Conservation (phyloP, 2,797 vertebrate genomes). For the Toxotes lorentzi region DNA sequence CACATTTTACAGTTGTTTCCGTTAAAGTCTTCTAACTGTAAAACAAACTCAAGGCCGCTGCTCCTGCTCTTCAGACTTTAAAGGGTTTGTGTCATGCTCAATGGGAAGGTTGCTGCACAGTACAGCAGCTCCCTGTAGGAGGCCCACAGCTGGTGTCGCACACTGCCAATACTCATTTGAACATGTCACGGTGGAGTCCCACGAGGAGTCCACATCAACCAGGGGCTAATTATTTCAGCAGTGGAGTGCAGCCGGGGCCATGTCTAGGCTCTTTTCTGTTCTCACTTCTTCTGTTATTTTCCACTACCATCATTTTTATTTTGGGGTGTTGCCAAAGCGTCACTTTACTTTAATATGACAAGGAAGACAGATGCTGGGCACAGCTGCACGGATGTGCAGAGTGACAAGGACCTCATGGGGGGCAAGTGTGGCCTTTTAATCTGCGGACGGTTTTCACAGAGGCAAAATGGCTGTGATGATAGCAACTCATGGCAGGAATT, state of each 20-base stretch:
- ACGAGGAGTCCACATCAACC: constrained; percentile 70
- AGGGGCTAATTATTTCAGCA: constrained; percentile 82
- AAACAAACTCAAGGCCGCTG: constrained; percentile 42
- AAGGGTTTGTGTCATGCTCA: constrained; percentile 37
- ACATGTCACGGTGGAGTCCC: constrained; percentile 77
- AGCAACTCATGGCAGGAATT: constrained; percentile 71
- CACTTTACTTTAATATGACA: constrained; percentile 70
- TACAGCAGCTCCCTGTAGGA: constrained; percentile 68
- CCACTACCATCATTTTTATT: constrained; percentile 57
- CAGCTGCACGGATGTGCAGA: constrained; percentile 67
- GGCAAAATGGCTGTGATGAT: constrained; percentile 70
- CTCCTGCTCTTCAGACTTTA: constrained; percentile 22
- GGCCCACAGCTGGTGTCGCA: constrained; percentile 78
- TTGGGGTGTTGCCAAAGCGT: constrained; percentile 64
- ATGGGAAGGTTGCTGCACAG: constrained; percentile 33
- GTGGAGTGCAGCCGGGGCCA: constrained; percentile 74
- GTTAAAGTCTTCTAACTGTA: constrained; percentile 14
- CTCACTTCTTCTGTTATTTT: constrained; percentile 52
- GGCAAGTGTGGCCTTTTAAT: constrained; percentile 65
- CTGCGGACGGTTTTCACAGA: constrained; percentile 31
- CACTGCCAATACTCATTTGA: constrained; percentile 81
- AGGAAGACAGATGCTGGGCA: constrained; percentile 65
- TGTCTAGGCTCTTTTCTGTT: constrained; percentile 67
- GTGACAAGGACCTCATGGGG: constrained; percentile 64
- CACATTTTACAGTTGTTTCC: constrained; percentile 48